Conservation (phyloP, 2,113 vertebrate genomes). For the Strix uralensis region DNA sequence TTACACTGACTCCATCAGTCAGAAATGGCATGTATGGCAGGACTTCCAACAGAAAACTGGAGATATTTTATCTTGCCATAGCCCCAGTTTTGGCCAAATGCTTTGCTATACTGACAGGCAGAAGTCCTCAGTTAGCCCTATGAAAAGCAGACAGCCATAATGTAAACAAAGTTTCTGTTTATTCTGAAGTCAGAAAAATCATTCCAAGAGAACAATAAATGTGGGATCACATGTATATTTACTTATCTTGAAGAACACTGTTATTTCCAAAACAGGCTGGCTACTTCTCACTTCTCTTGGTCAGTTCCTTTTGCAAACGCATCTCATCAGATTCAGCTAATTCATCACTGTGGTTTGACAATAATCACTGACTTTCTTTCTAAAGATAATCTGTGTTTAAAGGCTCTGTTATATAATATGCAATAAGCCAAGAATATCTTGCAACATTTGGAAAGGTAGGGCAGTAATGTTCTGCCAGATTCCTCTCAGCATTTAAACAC, state of each 20-base stretch:
- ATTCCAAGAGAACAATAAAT: slow-evolving; percentile 31
- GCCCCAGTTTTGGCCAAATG: neutral
- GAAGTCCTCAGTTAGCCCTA: neutral
- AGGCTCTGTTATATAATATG: slow-evolving; percentile 35
- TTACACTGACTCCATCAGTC: neutral
- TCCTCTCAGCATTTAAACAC: slow-evolving; percentile 41
- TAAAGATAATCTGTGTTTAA: slow-evolving; percentile 56
- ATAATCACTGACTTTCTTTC: slow-evolving; percentile 15
- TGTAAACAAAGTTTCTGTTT: slow-evolving; percentile 39
- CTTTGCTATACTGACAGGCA: neutral
- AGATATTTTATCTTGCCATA: neutral
- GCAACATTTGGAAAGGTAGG: slow-evolving; percentile 66
- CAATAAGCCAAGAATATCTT: slow-evolving; percentile 59
- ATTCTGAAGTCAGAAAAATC: slow-evolving; percentile 14
- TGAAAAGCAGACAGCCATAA: neutral
- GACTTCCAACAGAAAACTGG: neutral
- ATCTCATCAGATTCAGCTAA: slow-evolving; percentile 50
- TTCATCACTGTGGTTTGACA: slow-evolving; percentile 51
- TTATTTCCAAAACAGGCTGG: slow-evolving; percentile 5
- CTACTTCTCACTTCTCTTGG: neutral
- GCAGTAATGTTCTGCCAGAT: slow-evolving; percentile 59
- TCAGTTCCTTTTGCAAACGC: neutral
- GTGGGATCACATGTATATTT: neutral
- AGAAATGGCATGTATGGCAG: neutral
- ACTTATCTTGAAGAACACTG: neutral